Base-by-base conservation (phyloP, 2,797 vertebrate genomes). In the Spondyliosoma cantharus region DNA sequence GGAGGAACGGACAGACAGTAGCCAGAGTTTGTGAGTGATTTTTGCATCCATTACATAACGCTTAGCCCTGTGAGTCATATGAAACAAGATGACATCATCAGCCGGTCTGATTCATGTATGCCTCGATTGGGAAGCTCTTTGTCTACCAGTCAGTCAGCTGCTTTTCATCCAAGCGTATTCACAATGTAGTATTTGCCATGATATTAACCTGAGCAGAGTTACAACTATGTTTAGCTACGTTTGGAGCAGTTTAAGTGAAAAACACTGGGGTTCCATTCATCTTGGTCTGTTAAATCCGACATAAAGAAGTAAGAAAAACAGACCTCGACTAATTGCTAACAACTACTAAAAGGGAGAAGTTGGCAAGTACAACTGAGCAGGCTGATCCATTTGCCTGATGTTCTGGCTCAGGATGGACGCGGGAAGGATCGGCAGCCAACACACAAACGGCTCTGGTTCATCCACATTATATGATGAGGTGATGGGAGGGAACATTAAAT, bases 21-120 rank as follows among this genome's bases (percentile, higher is more conserved):
- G 86, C 79, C 77, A 65, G 71, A 78, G 73, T 82, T 76, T 85
- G 73, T 81, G 75, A 83, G 90, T 59, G 62, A 80, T 78, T 84
- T 90, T 87, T 91, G 90, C 87, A 87, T 93, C 88, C 88, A 88
- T 95, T 94, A 93, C 93, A 94, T 95, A 94, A 94, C 81, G 54
- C 48, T 29, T 59, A 83, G 84, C 65, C 80, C 72, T 57, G 80
- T 89, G 89, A 90, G 87, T 90, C 91, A 89, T 77, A 80, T 60
- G 81, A 84, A 88, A 84, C 58, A 77, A 46, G 76, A 83, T 82
- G 84, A 86, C 87, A 80, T 90, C 84, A 91, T 73, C 76, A 86
- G 79, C 61, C 59, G 2, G 43, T 72, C 69, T 90, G 88, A 92
- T 85, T 91, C 80, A 89, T 65, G 57, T 71, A 78, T 32, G 80